Evolutionary conservation across 2,888 invertebrate genomes (phyloP), one percentile per base, ranked within the genome.

Genomic region (Nasonovia ribisnigri): DNA sequence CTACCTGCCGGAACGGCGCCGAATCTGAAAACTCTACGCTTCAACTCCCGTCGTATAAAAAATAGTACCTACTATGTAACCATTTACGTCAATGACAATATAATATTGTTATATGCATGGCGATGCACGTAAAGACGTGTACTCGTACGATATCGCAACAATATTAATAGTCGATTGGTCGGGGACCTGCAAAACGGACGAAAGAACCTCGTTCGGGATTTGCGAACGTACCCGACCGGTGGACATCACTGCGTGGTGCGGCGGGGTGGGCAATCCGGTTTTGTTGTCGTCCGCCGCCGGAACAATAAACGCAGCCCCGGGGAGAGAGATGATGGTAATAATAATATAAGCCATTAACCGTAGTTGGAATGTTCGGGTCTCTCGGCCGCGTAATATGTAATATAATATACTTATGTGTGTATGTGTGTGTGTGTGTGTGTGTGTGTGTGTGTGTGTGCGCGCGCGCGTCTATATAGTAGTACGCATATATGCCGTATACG

Each of bases 311-410:
- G 87, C 48, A 67, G 87, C 67, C 92, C 87, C 87, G 36, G 48
- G 87, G 60, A 77, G 6, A 26, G 36, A 8, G 92, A 36, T 24
- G 46, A 57, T 43, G 51, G 42, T 10, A 36, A 36, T 51, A 88
- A 86, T 86, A 86, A 86, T 29, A 29, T 43, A 86, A 91, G 54
- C 90, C 90, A 48, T 84, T 92, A 92, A 87, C 87, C 92, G 92
- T 67, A 48, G 87, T 42, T 87, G 92, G 92, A 92, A 92, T 92
- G 92, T 92, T 87, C 13, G 36, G 48, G 77, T 77, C 48, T 90
- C 67, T 48, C 90, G 29, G n/a, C n/a, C 46, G 36, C 11, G 10
- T 36, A 89, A 86, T 29, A 29, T 36, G 42, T 77, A 57, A 57
- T 26, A 57, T 67, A 57, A 13, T 77, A 67, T 57, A 77, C 77